A percentile compares a stretch with the other conserved stretches of the same genome.
Evolutionary conservation across 2,888 invertebrate species (phyloP).

Genomic region (Diarsia mendica): DNA sequence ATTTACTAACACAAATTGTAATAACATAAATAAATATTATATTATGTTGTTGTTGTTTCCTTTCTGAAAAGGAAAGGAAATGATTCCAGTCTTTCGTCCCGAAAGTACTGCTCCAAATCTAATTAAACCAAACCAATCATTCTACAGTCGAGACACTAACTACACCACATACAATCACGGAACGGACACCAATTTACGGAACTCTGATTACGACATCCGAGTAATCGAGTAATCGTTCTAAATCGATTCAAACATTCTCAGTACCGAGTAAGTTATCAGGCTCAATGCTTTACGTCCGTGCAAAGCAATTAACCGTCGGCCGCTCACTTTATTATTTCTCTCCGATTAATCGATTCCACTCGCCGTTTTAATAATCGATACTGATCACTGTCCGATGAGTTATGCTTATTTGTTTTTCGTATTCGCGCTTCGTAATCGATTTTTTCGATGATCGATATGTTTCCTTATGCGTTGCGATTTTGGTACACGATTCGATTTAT

Average conservation of each 20-base stretch:
- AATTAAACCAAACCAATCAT: slow-evolving; percentile 20
- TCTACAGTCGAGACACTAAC: slow-evolving; percentile 29
- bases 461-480: slow-evolving; percentile 64
- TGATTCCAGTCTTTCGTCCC: too few species aligned
- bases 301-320: slow-evolving; percentile 85
- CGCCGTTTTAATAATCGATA: slow-evolving; percentile 87
- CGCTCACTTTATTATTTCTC: slow-evolving; percentile 83
- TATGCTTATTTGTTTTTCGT: slow-evolving; percentile 87
- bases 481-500: slow-evolving; percentile 71
- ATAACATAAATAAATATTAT: too few species aligned
- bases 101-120: slow-evolving; percentile 11
- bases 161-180: slow-evolving; percentile 33
- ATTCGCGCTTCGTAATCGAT: slow-evolving; percentile 71
- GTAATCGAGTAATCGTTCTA: slow-evolving; percentile 59
- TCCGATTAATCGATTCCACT: slow-evolving; percentile 86
- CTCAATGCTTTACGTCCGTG: slow-evolving; percentile 79
- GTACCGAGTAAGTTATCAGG: slow-evolving; percentile 80
- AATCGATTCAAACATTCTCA: slow-evolving; percentile 62
- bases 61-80: too few species aligned
- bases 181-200: slow-evolving; percentile 47
- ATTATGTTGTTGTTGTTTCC: too few species aligned
- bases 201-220: slow-evolving; percentile 58
- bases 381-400: slow-evolving; percentile 82
- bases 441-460: slow-evolving; percentile 68
- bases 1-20: too few species aligned